phyloP scores from a whole-genome alignment of 2,888 invertebrate species.

The Tachina fera region DNA sequence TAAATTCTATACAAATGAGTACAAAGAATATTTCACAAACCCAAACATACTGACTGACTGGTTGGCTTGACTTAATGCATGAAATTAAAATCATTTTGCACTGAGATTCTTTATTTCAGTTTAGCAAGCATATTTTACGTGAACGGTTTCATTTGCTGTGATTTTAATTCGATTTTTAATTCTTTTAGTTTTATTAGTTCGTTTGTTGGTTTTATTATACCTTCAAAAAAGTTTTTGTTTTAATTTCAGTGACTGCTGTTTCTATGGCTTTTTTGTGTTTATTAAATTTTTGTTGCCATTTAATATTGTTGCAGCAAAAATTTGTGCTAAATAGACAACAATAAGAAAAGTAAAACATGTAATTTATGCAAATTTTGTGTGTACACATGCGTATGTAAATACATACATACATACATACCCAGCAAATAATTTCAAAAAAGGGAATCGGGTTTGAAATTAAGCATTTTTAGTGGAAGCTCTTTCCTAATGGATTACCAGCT shows the following conservation, averaged over 20 bases:
- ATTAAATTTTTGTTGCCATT: slow-evolving; percentile 14
- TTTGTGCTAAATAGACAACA: neutral
- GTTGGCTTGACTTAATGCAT: neutral
- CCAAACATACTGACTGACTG: slow-evolving; percentile 20
- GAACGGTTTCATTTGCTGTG: slow-evolving; percentile 69
- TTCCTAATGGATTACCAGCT: too few species aligned
- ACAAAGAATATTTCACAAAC: slow-evolving; percentile 45
- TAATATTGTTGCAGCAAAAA: slow-evolving; percentile 14
- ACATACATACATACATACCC: too few species aligned
- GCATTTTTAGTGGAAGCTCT: too few species aligned
- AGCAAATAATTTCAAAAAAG: too few species aligned
- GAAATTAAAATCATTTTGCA: slow-evolving; percentile 56
- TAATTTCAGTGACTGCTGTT: slow-evolving; percentile 21
- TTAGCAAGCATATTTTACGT: slow-evolving; percentile 66
- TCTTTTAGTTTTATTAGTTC: slow-evolving; percentile 19
- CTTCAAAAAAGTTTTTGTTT: neutral
- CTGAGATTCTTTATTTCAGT: slow-evolving; percentile 59
- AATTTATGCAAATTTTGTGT: slow-evolving; percentile 12
- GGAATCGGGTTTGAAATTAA: too few species aligned
- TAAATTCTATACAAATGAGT: slow-evolving; percentile 54
- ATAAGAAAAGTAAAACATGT: slow-evolving; percentile 20
- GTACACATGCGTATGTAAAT: neutral
- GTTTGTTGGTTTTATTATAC: slow-evolving; percentile 24
- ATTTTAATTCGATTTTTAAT: slow-evolving; percentile 47
- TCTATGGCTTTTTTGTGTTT: slow-evolving; percentile 33